Evolutionary conservation across 2,797 vertebrate species (phyloP).

Genomic region (Xenops minutus): DNA sequence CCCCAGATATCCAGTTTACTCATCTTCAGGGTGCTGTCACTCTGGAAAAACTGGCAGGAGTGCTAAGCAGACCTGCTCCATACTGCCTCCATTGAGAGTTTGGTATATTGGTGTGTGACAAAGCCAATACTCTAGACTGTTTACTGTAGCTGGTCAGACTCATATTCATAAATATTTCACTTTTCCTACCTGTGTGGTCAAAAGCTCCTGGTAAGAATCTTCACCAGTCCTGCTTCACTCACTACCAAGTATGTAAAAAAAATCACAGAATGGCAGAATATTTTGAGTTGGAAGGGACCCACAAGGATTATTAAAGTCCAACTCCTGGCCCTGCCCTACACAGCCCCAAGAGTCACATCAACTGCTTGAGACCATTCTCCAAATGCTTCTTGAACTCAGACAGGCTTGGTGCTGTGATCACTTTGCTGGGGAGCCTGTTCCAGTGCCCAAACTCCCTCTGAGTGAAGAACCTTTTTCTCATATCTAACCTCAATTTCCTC

Average conservation of each 20-base stretch:
- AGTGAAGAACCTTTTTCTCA: not conserved
- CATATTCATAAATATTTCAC: not conserved
- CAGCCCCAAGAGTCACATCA: not conserved
- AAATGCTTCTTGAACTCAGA: fast-evolving
- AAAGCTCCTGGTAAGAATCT: not conserved
- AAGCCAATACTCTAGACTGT: not conserved
- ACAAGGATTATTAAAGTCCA: not conserved
- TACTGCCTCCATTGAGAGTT: not conserved
- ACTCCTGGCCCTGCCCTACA: not conserved
- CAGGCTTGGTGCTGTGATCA: not conserved
- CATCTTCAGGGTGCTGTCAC: not conserved
- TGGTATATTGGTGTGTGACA: not conserved
- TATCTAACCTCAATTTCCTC: not conserved
- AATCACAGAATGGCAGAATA: not conserved
- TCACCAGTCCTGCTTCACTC: not conserved
- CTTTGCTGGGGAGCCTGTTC: not conserved
- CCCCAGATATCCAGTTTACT: not conserved
- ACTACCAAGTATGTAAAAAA: not conserved
- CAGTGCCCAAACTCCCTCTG: not conserved
- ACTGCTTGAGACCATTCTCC: not conserved
- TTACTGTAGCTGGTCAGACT: not conserved
- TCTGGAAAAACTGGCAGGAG: not conserved
- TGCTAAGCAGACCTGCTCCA: not conserved
- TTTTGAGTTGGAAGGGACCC: not conserved
- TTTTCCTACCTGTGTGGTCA: not conserved